Base-by-base conservation (phyloP, 2,888 invertebrate species). In the Hoplodrina ambigua region DNA sequence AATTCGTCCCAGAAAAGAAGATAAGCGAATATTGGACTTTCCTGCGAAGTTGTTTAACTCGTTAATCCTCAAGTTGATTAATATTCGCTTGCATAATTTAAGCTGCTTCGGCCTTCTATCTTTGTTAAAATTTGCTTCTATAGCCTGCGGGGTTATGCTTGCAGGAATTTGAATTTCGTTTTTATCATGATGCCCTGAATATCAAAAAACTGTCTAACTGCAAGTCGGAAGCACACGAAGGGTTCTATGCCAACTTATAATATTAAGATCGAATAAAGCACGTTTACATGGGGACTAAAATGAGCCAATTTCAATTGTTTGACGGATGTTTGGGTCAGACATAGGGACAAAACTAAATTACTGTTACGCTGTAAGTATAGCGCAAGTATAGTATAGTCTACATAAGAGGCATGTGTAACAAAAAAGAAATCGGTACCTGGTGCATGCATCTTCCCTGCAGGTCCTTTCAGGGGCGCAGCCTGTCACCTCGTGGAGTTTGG, bases 401-500 rank as follows among this genome's bases (percentile, higher is more conserved):
- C n/a, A n/a, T n/a, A n/a, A n/a, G n/a, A n/a, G n/a, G n/a, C n/a
- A n/a, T n/a, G n/a, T n/a, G n/a, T n/a, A n/a, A 19, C 30, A 41
- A 0, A 30, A 1, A 25, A n/a, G 49, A 0, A 37, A 15, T 46
- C 57, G 20, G 17, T 85, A 93, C 95, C 94, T 93, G 33, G 93
- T 93, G 69, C 93, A 94, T 20, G 92, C 87, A 17, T 94, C 95
- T 41, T 94, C 93, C 11, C 93, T 87, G 74, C 93, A 94, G 4
- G 87, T 90, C 68, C 89, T 89, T 63, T 95, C 95, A 0, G 91
- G 90, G 11, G 96, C 91, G 66, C 94, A 94, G 0, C 95, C 95
- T 10, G 91, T 89, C 56, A 98, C 96, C 88, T 98, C 98, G 83
- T 98, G 98, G 69, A 99, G 97, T 46, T 98, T 97, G 78, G 97